Percentiles rank a stretch among this genome's conserved stretches.
Conservation (phyloP, 2,113 vertebrate species). For the Rhea pennata region DNA sequence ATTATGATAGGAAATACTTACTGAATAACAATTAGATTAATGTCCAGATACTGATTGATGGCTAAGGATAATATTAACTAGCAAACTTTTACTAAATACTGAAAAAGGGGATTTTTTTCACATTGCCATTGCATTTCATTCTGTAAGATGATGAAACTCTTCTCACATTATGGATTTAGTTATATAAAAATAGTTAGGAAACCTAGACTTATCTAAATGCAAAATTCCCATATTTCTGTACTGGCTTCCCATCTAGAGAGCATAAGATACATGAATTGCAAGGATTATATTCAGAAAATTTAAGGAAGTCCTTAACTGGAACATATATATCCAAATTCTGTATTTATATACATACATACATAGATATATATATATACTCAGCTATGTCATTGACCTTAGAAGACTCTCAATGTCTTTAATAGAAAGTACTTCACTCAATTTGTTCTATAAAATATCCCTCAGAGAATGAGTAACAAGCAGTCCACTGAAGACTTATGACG, state of each 20-base stretch:
- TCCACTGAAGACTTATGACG: neutral
- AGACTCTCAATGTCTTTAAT: neutral
- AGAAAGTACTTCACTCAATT: neutral
- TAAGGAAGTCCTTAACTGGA: neutral
- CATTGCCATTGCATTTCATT: neutral
- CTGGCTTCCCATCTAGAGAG: neutral
- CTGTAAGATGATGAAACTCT: neutral
- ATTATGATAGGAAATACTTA: neutral
- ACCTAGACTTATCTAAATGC: neutral
- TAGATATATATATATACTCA: neutral
- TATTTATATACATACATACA: too few species aligned
- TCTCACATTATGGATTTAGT: neutral
- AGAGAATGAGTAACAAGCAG: neutral
- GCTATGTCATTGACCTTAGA: neutral
- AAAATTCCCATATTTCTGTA: neutral
- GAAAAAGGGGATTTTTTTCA: neutral
- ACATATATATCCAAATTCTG: neutral
- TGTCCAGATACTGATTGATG: neutral
- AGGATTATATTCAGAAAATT: neutral
- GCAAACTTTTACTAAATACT: neutral
- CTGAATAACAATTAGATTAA: neutral
- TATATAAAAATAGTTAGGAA: neutral
- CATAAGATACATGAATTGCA: neutral
- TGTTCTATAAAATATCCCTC: neutral
- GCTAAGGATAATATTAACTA: neutral